Conservation (phyloP, 2,113 vertebrate genomes). For the Mola mola region DNA sequence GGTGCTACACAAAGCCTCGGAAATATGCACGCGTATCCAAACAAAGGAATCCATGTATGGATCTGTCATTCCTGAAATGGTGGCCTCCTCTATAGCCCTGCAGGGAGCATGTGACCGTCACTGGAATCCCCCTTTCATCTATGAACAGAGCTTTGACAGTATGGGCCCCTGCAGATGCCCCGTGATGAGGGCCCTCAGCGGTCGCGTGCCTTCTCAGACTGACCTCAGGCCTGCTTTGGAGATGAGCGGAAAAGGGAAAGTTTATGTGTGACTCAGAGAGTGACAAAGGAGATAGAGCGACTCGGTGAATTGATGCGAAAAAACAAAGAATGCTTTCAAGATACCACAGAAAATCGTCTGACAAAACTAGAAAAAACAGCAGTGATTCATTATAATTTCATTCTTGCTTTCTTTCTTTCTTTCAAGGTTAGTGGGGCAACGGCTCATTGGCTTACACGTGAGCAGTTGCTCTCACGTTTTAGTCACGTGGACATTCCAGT, state of each 20-base stretch:
- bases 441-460: conserved; percentile 30
- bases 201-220: conserved; percentile 16
- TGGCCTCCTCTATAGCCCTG: conserved; percentile 36
- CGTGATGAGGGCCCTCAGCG: conserved; percentile 8
- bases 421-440: conserved; percentile 59
- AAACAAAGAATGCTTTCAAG: not conserved
- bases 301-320: not conserved
- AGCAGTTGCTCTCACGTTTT: conserved; percentile 60
- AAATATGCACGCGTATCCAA: conserved; percentile 40
- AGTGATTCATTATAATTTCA: not conserved
- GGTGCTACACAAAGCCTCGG: conserved; percentile 35
- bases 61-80: conserved; percentile 49
- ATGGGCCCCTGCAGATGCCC: conserved; percentile 32
- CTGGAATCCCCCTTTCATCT: conserved; percentile 70
- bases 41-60: conserved; percentile 60
- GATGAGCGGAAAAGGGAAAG: not conserved
- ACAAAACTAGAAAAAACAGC: not conserved
- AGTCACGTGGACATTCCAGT: conserved; percentile 71
- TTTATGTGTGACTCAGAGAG: not conserved
- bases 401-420: conserved; percentile 11
- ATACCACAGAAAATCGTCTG: not conserved
- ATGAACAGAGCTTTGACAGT: conserved; percentile 36
- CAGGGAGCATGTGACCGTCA: conserved; percentile 68
- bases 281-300: not conserved
- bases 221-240: conserved; percentile 5